Evolutionary conservation across 2,888 invertebrate species (phyloP), one percentile per base, ranked within the genome.

Genomic region (Lycophotia porphyrea): DNA sequence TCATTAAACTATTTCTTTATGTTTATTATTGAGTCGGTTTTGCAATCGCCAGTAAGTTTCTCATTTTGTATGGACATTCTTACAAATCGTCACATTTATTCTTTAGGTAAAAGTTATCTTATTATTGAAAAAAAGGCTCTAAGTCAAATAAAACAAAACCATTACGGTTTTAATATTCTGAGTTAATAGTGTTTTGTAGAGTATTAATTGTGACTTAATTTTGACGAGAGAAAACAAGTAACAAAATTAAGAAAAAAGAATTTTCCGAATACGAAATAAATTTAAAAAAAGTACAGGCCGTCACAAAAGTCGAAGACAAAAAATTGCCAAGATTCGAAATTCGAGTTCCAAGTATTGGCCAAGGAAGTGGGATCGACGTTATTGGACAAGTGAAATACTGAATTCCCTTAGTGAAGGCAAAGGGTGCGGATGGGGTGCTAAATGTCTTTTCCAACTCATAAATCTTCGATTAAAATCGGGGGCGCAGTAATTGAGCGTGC

Each of bases 361-460:
- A 67, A 64, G 72, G 36, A 70, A 80, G 70, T 81, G 64, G 65
- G 74, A 80, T 83, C 76, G 81, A 80, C 74, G 27, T 86, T 83
- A 88, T 85, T 86, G 85, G 83, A 84, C 82, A 74, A 82, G 86
- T 88, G 86, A 91, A 91, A 91, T 89, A 91, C 88, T 84, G 88
- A 88, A 89, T 90, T 87, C 82, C 88, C 85, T 84, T 55, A 84
- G 78, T 82, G 76, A 88, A 88, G 85, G 87, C 77, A 89, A 90
- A 90, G 89, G 90, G 90, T 89, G 88, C 82, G 87, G 90, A 92
- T 90, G 87, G 91, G 90, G 90, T 91, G 92, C 84, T 91, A 90
- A 92, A 92, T 89, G 91, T 88, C 90, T 88, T 88, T 90, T 89
- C 89, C 84, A 85, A 88, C 83, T 90, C 90, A 92, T 92, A 92